A percentile compares a stretch with the other conserved stretches of the same genome.
Conservation (phyloP, 2,113 vertebrate species). For the Rhipidura dahli region DNA sequence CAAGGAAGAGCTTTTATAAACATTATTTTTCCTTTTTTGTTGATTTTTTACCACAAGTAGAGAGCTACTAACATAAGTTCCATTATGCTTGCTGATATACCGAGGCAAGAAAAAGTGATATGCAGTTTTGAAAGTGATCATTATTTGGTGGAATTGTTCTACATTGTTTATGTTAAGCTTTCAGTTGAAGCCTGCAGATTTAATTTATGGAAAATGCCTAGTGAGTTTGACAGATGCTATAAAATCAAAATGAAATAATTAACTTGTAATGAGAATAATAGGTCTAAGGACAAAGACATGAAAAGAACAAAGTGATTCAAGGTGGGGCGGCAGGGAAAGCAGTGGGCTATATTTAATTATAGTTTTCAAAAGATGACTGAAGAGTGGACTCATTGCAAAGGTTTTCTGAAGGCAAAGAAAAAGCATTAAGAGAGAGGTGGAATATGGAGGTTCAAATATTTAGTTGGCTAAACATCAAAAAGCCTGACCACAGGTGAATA, state of each 20-base stretch:
- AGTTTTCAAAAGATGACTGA: background rate
- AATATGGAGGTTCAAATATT: background rate
- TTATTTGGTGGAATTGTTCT: constrained; percentile 30
- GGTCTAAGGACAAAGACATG: constrained; percentile 24
- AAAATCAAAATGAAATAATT: constrained; percentile 60
- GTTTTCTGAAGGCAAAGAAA: background rate
- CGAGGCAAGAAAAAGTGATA: background rate
- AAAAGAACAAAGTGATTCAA: constrained; percentile 42
- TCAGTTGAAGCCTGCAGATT: constrained; percentile 12
- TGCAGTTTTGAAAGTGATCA: background rate
- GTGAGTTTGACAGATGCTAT: constrained; percentile 56
- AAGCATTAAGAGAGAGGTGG: background rate
- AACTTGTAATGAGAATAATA: constrained; percentile 47
- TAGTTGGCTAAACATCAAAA: background rate
- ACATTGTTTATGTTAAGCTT: constrained; percentile 19
- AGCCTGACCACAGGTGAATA: background rate
- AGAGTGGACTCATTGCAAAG: background rate
- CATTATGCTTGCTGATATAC: background rate
- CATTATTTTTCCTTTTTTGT: background rate
- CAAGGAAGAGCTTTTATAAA: background rate
- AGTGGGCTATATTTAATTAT: background rate
- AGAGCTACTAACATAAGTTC: background rate
- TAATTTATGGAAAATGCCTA: constrained; percentile 64
- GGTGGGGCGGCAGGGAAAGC: background rate
- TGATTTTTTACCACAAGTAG: background rate